These are phyloP conservation scores for Mionectes macconnelli DNA, from an alignment of 2,113 vertebrate genomes.

Conservation along the genomic window DNA sequence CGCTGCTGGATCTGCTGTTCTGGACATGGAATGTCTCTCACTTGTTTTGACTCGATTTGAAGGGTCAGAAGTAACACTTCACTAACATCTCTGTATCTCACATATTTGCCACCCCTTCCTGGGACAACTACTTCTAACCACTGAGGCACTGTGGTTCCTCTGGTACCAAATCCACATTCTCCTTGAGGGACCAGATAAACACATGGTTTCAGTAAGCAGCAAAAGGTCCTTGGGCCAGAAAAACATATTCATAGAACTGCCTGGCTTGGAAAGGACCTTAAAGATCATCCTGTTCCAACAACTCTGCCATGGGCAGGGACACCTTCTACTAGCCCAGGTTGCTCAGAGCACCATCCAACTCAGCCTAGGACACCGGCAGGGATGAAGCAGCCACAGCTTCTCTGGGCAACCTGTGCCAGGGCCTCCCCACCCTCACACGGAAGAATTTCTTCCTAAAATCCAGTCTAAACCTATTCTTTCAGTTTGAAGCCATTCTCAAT, in stretches of 20 bases:
- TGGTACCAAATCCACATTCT: not conserved
- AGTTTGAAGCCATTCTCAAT: not conserved
- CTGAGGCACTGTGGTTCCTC: not conserved
- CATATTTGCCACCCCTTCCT: not conserved
- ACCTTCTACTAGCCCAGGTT: rapidly evolving
- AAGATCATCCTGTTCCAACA: not conserved
- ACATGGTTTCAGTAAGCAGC: not conserved
- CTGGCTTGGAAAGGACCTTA: not conserved
- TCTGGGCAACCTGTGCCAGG: not conserved
- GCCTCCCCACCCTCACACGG: not conserved
- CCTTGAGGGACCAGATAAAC: not conserved
- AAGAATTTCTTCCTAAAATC: not conserved
- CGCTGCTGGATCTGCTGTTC: not conserved
- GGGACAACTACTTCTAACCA: not conserved
- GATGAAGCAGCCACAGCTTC: not conserved
- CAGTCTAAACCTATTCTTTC: not conserved
- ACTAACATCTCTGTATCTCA: not conserved
- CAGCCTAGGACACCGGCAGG: not conserved
- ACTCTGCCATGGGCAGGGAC: not conserved
- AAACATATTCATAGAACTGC: not conserved
- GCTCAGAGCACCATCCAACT: not conserved
- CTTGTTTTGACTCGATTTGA: not conserved
- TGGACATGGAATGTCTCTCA: not conserved
- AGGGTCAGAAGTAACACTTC: not conserved
- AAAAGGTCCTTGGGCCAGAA: not conserved